A percentile compares a stretch with the other conserved stretches of the same genome.
phyloP scores from a whole-genome alignment of 2,797 vertebrate species.

The Aulostomus chinensis region DNA sequence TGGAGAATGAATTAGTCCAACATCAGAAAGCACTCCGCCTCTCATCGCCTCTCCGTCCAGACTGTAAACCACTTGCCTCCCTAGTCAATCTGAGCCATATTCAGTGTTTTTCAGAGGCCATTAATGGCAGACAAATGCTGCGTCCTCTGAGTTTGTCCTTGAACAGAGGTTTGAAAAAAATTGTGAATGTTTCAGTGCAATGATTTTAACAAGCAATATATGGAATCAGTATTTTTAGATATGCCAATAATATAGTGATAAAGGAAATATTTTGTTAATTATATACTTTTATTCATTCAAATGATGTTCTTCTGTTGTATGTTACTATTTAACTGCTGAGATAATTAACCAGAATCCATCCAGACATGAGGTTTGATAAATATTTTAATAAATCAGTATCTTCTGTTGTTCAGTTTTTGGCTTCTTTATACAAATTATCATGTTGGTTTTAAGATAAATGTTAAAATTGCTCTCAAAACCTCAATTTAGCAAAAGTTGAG shows the following conservation, averaged over 20 bases:
- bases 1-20: slow-evolving; percentile 31
- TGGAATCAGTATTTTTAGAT: not conserved
- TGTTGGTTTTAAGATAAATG: no score
- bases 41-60: not conserved
- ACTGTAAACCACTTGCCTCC: not conserved
- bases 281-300: not conserved
- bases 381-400: not conserved
- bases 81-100: slow-evolving; percentile 1
- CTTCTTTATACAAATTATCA: not conserved
- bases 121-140: not conserved
- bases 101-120: not conserved
- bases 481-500: no score
- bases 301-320: not conserved
- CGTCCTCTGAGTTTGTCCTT: not conserved
- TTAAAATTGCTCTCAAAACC: not conserved
- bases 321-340: not conserved
- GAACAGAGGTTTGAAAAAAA: not conserved
- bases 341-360: slow-evolving; percentile 3
- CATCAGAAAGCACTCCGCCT: not conserved
- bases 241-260: no score
- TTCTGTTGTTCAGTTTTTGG: not conserved
- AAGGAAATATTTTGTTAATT: no score
- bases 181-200: not conserved
- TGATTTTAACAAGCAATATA: not conserved
- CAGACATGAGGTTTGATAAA: not conserved